phyloP scores from a whole-genome alignment of 2,888 invertebrate genomes.

The Vandiemenella viatica region DNA sequence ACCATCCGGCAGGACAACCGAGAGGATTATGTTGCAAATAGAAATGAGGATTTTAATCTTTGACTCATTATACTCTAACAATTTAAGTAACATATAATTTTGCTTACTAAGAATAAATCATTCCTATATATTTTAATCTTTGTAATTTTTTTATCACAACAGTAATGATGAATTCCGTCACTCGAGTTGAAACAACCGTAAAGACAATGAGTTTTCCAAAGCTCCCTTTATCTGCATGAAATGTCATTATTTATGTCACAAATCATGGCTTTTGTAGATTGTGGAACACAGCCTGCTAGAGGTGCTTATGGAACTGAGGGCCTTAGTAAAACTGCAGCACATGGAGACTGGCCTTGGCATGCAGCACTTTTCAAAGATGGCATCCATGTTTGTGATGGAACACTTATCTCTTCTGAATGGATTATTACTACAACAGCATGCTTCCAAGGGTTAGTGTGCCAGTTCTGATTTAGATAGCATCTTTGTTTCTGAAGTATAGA shows the following conservation, averaged over 20 bases:
- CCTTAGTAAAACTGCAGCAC: conserved; percentile 54
- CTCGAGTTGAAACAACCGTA: background rate
- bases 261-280: too few species aligned
- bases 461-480: background rate
- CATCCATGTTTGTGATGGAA: conserved; percentile 78
- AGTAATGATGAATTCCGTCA: background rate
- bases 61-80: too few species aligned
- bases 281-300: conserved; percentile 43
- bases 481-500: too few species aligned
- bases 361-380: conserved; percentile 68
- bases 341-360: conserved; percentile 91
- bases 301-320: conserved; percentile 31
- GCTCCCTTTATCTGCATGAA: too few species aligned
- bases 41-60: too few species aligned
- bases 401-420: conserved; percentile 68
- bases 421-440: conserved; percentile 75
- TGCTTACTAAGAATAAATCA: too few species aligned
- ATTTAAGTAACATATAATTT: too few species aligned
- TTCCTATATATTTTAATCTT: too few species aligned
- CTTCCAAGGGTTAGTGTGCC: conserved; percentile 43
- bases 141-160: background rate
- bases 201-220: too few species aligned
- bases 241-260: too few species aligned
- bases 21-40: too few species aligned
- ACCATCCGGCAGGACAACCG: too few species aligned